A percentile compares a stretch with the other conserved stretches of the same genome.
phyloP scores from a whole-genome alignment of 35 echinoderm and acorn worm species.

The Ophiothrix spiculata region DNA sequence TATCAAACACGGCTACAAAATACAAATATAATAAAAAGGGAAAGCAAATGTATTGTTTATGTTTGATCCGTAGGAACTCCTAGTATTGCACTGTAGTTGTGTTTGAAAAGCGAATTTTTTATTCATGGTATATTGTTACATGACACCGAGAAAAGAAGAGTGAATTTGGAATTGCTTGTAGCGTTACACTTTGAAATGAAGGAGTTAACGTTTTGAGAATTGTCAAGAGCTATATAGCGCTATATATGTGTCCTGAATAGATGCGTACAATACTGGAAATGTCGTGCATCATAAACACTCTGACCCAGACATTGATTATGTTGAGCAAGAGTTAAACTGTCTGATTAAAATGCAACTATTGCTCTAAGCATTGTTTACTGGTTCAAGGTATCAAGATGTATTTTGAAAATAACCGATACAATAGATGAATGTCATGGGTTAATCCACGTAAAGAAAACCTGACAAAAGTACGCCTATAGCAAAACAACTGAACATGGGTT shows the following conservation, averaged over 20 bases:
- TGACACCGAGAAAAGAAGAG: neutral
- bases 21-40: neutral
- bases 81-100: neutral
- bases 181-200: neutral
- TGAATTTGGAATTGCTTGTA: neutral
- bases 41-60: neutral
- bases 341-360: neutral
- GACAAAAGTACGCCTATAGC: neutral
- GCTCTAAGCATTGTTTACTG: neutral
- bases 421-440: neutral
- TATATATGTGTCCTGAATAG: neutral
- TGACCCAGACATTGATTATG: neutral
- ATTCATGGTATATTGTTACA: conserved; percentile 7
- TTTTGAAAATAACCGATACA: neutral
- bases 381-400: neutral
- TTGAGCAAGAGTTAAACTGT: neutral
- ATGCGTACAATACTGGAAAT: neutral
- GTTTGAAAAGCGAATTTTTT: neutral
- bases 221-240: neutral
- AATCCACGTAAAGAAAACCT: neutral
- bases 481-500: neutral
- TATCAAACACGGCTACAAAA: neutral
- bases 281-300: neutral
- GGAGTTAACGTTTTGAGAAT: conserved; percentile 6
- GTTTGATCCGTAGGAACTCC: neutral